These are phyloP conservation scores for Actinostola sp. DNA, from an alignment of 92 coral and sea anemone species.

Conservation along the genomic window DNA sequence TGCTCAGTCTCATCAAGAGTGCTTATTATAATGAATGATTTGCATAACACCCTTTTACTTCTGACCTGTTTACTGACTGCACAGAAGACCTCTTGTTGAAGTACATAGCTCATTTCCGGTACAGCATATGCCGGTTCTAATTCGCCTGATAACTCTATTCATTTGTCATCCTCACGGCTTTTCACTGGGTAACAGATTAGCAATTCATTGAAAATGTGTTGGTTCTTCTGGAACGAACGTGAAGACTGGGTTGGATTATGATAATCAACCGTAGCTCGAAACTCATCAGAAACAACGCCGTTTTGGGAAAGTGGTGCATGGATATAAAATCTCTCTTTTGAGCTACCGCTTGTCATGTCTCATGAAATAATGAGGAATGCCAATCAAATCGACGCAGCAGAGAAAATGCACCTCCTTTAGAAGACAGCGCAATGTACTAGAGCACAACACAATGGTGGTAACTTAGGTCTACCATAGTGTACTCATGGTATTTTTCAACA, in stretches of 20 bases:
- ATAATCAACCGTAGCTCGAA: too few species aligned
- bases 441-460: not conserved
- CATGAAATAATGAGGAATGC: too few species aligned
- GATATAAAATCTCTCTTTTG: too few species aligned
- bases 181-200: not conserved
- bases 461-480: not conserved
- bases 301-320: too few species aligned
- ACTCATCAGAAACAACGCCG: too few species aligned
- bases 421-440: not conserved
- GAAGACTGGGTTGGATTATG: too few species aligned
- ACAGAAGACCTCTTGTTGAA: slow-evolving; percentile 22
- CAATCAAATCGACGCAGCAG: not conserved
- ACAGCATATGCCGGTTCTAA: not conserved
- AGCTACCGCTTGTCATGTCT: too few species aligned
- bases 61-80: slow-evolving; percentile 7
- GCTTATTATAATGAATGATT: slow-evolving; percentile 1
- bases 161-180: not conserved
- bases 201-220: too few species aligned
- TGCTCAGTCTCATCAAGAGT: not conserved
- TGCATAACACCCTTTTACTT: slow-evolving; percentile 23
- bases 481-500: not conserved
- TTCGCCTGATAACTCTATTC: slow-evolving; percentile 19
- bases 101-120: slow-evolving; percentile 40
- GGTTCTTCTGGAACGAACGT: too few species aligned
- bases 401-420: not conserved